Evolutionary conservation across 2,888 invertebrate genomes (phyloP).

Genomic region (Eustalomyia histrio): DNA sequence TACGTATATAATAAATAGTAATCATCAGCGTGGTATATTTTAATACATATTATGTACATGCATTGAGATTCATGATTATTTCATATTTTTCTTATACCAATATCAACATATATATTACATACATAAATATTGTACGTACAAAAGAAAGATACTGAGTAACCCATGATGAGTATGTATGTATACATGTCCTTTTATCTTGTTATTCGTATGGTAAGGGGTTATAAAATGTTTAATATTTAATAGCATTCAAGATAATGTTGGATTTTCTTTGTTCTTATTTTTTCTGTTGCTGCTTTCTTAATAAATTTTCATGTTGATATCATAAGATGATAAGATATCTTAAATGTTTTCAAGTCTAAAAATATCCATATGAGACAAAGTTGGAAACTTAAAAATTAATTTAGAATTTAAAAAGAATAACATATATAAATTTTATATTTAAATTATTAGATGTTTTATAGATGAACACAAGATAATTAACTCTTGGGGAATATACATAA

Average conservation of each 20-base stretch:
- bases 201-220: constrained; percentile 11
- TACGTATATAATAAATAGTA: background rate
- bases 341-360: no score
- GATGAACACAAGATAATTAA: no score
- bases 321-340: no score
- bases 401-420: no score
- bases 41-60: no score
- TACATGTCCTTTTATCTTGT: background rate
- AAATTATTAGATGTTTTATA: no score
- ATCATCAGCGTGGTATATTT: background rate
- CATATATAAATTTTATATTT: no score
- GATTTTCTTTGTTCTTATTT: background rate
- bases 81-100: background rate
- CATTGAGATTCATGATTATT: background rate
- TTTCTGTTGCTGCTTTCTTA: background rate
- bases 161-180: background rate
- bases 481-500: no score
- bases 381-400: no score
- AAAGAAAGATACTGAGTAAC: background rate
- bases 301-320: no score
- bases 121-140: background rate
- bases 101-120: background rate
- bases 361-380: no score
- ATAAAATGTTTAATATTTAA: constrained; percentile 20
- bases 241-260: background rate